Conservation (phyloP, 1,140 invertebrate genomes). For the Lucilia sericata region DNA sequence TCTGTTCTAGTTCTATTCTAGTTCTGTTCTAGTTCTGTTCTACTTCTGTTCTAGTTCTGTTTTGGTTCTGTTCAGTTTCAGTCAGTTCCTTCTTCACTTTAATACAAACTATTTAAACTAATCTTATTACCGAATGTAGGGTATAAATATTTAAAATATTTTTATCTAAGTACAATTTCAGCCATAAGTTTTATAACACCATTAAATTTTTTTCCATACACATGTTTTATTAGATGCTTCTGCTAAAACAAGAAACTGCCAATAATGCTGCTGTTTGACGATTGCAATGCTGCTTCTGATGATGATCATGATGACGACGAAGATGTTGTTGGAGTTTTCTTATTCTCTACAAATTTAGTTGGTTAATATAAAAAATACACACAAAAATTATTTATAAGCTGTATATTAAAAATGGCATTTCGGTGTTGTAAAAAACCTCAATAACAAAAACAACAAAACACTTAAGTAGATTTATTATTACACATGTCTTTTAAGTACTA, state of each 20-base stretch:
- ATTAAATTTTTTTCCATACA: not conserved
- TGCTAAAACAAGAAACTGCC: not conserved
- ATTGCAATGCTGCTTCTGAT: not conserved
- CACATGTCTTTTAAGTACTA: conserved; percentile 19
- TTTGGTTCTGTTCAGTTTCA: too few relatives aligned
- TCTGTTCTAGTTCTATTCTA: too few relatives aligned
- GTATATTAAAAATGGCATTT: conserved; percentile 40
- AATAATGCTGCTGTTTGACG: not conserved
- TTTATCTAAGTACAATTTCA: not conserved
- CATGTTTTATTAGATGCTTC: not conserved
- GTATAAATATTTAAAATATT: not conserved
- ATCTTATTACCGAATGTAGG: not conserved
- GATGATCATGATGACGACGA: not conserved
- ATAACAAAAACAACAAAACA: conserved; percentile 23
- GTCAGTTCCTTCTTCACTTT: too few relatives aligned
- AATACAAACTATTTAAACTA: too few relatives aligned
- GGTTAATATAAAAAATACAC: too few relatives aligned
- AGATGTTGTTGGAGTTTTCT: not conserved
- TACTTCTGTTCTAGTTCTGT: too few relatives aligned
- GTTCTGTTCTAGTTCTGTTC: too few relatives aligned
- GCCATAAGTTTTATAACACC: conserved; percentile 9
- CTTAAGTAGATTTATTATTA: conserved; percentile 43
- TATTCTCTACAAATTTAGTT: not conserved
- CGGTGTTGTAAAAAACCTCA: not conserved
- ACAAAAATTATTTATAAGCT: conserved; percentile 35